Evolutionary conservation across 2,113 vertebrate genomes (phyloP).

Genomic region (human (Homo sapiens)): DNA sequence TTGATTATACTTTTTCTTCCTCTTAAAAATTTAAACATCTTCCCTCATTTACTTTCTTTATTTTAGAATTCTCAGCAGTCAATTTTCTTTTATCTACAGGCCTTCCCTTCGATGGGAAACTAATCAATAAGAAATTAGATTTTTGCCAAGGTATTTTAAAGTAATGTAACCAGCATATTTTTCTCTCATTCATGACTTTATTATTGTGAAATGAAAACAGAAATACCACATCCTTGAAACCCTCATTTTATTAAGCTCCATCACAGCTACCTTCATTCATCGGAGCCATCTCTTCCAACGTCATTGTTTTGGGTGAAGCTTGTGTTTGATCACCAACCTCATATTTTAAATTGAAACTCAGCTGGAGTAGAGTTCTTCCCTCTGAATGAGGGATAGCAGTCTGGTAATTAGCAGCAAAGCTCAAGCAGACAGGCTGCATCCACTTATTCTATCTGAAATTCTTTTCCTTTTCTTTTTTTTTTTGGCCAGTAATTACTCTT

Average conservation of each 20-base stretch:
- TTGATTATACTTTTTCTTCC: constrained; percentile 66
- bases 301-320: not conserved
- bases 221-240: constrained; percentile 14
- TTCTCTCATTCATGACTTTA: constrained; percentile 69
- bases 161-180: constrained; percentile 78
- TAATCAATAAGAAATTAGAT: constrained; percentile 84
- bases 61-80: constrained; percentile 76
- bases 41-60: constrained; percentile 72
- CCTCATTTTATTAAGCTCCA: not conserved
- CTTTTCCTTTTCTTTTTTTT: not conserved
- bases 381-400: not conserved
- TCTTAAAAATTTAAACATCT: constrained; percentile 71
- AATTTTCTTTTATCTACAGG: constrained; percentile 74
- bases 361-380: not conserved
- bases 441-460: not conserved
- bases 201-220: constrained; percentile 73
- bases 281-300: not conserved
- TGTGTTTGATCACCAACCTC: not conserved
- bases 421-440: not conserved
- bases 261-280: not conserved
- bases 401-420: not conserved
- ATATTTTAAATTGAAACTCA: constrained; percentile 34
- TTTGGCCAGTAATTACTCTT: not conserved
- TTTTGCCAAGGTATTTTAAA: constrained; percentile 75
- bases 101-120: constrained; percentile 57